Conservation (phyloP, 2,797 vertebrate genomes). For the Paedocypris micromegethes region DNA sequence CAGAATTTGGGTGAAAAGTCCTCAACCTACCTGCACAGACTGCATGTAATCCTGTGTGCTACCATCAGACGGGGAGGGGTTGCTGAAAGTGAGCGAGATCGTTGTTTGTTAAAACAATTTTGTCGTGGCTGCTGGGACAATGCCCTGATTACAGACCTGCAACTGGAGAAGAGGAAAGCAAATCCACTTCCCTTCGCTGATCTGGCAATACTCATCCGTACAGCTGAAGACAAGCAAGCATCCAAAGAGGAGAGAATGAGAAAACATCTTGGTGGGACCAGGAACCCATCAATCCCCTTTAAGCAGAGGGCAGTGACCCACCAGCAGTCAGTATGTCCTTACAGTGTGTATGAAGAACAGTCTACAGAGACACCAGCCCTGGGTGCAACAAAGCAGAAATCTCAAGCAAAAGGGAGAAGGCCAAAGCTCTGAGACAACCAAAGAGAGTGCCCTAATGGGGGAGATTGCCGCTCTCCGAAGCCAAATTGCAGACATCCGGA, state of each 20-base stretch:
- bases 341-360: neutral
- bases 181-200: neutral
- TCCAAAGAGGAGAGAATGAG: conserved; percentile 2
- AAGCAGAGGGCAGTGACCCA: neutral
- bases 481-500: neutral
- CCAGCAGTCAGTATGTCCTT: neutral
- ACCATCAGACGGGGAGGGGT: neutral
- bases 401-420: too few relatives aligned
- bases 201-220: neutral
- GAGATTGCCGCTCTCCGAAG: too few relatives aligned
- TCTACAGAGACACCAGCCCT: too few relatives aligned
- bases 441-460: too few relatives aligned
- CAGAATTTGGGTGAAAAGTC: conserved; percentile 35
- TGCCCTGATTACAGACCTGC: neutral
- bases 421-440: too few relatives aligned
- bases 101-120: neutral
- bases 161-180: neutral
- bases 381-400: too few relatives aligned
- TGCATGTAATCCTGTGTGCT: conserved; percentile 21
- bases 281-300: too few relatives aligned
- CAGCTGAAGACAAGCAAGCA: neutral
- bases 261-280: neutral
- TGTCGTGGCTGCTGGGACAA: too few relatives aligned
- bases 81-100: neutral
- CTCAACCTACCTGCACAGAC: conserved; percentile 28